Evolutionary conservation across 1,140 invertebrate species (phyloP).

Genomic region (Drosophila guanche): DNA sequence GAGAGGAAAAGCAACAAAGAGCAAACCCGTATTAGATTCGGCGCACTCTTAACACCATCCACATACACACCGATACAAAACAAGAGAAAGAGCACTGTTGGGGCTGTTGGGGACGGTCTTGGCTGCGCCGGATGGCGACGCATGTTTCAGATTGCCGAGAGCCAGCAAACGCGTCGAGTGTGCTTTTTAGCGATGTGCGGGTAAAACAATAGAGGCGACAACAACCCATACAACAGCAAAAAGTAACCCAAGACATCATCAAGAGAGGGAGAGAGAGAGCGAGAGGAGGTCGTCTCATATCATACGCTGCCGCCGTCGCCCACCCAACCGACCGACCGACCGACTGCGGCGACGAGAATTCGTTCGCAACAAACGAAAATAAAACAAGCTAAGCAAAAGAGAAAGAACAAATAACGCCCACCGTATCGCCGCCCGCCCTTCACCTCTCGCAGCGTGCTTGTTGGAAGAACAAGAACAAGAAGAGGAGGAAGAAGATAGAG

Average conservation of each 20-base stretch:
- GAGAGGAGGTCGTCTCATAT: conserved; percentile 26
- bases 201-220: conserved; percentile 67
- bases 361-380: conserved; percentile 71
- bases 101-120: conserved; percentile 25
- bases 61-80: conserved; percentile 25
- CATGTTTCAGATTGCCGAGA: conserved; percentile 69
- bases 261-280: conserved; percentile 28
- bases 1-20: conserved; percentile 4
- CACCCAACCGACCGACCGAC: conserved; percentile 31
- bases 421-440: conserved; percentile 53
- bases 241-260: conserved; percentile 44
- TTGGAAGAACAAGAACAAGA: conserved; percentile 40
- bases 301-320: not conserved
- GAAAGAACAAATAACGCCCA: conserved; percentile 78
- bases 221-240: conserved; percentile 38
- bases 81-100: conserved; percentile 5
- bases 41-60: conserved; percentile 46
- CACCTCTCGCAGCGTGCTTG: conserved; percentile 39
- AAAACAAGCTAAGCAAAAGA: conserved; percentile 65
- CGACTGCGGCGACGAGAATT: conserved; percentile 28
- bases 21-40: conserved; percentile 32
- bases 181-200: conserved; percentile 62
- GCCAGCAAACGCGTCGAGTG: conserved; percentile 62
- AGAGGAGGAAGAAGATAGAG: conserved; percentile 47
- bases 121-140: conserved; percentile 47